Conservation (phyloP, 2,888 invertebrate species). For the Acanthosepion lycidas region DNA sequence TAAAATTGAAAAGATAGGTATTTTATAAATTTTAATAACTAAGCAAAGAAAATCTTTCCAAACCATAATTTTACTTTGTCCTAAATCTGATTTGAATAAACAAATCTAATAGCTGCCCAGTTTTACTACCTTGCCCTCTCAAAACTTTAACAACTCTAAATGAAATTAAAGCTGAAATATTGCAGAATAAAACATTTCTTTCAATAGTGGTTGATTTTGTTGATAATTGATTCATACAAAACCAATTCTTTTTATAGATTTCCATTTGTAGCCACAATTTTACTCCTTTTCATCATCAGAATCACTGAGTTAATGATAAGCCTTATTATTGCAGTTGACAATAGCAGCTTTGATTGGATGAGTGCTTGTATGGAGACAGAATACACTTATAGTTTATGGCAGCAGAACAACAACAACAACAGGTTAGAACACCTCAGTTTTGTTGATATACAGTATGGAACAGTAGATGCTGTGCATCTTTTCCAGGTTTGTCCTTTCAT, state of each 20-base stretch:
- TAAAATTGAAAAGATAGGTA: no score
- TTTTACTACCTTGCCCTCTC: no score
- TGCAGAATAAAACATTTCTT: not conserved
- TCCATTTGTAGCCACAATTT: not conserved
- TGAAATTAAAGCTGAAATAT: not conserved
- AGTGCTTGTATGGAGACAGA: slow-evolving; percentile 80
- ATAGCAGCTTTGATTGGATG: slow-evolving; percentile 70
- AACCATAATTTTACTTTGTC: no score
- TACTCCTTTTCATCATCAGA: not conserved
- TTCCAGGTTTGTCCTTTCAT: slow-evolving; percentile 64
- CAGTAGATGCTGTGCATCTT: slow-evolving; percentile 72
- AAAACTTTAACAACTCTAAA: no score
- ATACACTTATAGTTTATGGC: slow-evolving; percentile 79
- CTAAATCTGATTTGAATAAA: no score
- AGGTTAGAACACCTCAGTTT: slow-evolving; percentile 72
- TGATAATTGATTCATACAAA: not conserved
- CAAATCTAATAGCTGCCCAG: no score
- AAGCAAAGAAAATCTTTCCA: no score
- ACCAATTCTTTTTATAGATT: not conserved
- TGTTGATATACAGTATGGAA: slow-evolving; percentile 65
- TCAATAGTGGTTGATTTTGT: not conserved
- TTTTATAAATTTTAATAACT: no score
- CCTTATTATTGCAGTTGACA: slow-evolving; percentile 53
- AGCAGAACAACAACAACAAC: slow-evolving; percentile 74
- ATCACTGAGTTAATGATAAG: not conserved